Conservation (phyloP, 2,888 invertebrate genomes). For the Melikaiella ostensackeni region DNA sequence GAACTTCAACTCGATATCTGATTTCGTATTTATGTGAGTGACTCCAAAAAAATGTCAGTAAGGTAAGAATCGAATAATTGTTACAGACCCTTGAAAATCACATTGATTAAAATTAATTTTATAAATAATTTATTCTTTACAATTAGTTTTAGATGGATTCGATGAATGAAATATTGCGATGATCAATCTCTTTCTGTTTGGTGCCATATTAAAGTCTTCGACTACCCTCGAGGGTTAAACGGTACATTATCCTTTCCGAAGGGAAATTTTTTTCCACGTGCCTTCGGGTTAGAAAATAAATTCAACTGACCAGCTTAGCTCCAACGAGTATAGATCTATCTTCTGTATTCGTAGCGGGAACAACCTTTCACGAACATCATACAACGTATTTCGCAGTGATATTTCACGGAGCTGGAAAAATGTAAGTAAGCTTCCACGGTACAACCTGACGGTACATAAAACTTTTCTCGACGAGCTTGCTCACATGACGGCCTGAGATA, state of each 20-base stretch:
- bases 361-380: background rate
- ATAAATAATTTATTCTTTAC: too few relatives aligned
- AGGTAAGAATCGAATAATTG: too few relatives aligned
- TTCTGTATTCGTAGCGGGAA: background rate
- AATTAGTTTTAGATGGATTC: background rate
- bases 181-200: background rate
- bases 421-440: background rate
- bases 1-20: too few relatives aligned
- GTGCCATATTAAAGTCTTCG: background rate
- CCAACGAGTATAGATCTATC: background rate
- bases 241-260: background rate
- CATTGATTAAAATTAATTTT: too few relatives aligned
- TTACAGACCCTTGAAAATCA: too few relatives aligned
- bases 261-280: background rate
- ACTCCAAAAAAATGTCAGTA: too few relatives aligned
- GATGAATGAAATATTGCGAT: background rate
- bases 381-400: conserved; percentile 9
- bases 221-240: background rate
- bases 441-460: background rate
- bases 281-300: background rate
- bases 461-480: conserved; percentile 28
- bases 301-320: conserved; percentile 7
- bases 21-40: too few relatives aligned
- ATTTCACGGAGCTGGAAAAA: conserved; percentile 15
- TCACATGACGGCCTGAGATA: conserved; percentile 47